Evolutionary conservation across 2,797 vertebrate species (phyloP), one percentile per base, ranked within the genome.

Genomic region (Alca torda): DNA sequence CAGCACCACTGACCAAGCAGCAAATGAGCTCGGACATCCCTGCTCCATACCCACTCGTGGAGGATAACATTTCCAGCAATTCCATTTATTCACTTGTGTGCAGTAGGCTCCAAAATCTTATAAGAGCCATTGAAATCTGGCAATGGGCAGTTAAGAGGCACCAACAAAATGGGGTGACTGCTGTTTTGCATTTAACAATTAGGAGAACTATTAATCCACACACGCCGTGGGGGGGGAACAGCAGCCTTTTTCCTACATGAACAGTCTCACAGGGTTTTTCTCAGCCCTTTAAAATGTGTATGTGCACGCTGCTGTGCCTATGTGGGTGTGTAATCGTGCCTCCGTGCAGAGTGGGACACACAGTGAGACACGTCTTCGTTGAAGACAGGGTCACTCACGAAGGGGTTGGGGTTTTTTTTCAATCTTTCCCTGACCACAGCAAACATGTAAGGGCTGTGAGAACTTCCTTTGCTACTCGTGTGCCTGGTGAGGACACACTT

Each of bases 391-490:
- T 93, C 88, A 84, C 61, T 90, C 61, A 82, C 11, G 45, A 79
- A 91, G 92, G 41, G 21, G 31, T 24, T 85, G 41, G 33, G 9
- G 19, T 51, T 50, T 83, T 81, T 53, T 86, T 83, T 46, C 8
- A 74, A 64, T 89, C 37, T 35, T 74, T 92, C 70, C 63, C 69
- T 86, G 56, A 81, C 86, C 88, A 80, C 84, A 85, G 79, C 65
- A 89, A 87, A 90, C 41, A 37, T 93, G 68, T 48, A 60, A 94
- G 39, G 57, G 68, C 79, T 97, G 79, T 93, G 93, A 97, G 94
- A 95, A 96, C 86, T 92, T 97, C 89, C 90, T 96, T 88, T 81
- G 41, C 70, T 64, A 17, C 73, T 78, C 0, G 0, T 31, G 37
- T 81, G 84, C 54, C 72, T 78, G 61, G 35, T 65, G 31, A 85